A percentile compares a stretch with the other conserved stretches of the same genome.
These are phyloP conservation scores for Oncorhynchus keta DNA, from an alignment of 2,113 vertebrate genomes.

Conservation along the genomic window DNA sequence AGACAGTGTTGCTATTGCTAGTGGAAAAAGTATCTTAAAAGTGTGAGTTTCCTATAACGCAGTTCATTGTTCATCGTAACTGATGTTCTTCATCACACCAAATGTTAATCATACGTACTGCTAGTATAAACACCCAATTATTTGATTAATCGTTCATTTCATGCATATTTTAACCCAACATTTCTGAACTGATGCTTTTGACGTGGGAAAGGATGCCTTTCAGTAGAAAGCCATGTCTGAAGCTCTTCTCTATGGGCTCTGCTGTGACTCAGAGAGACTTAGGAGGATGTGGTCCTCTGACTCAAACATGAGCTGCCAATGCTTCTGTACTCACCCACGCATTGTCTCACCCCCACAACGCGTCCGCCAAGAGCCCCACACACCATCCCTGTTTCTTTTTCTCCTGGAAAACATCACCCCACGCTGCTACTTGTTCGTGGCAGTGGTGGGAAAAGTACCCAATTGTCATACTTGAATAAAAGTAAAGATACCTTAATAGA, in stretches of 20 bases:
- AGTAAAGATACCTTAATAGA: no score
- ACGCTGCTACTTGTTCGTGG: conserved; percentile 29
- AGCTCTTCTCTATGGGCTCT: conserved; percentile 64
- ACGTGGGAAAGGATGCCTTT: conserved; percentile 66
- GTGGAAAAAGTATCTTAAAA: not conserved
- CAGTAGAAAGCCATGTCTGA: conserved; percentile 65
- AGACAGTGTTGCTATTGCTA: conserved; percentile 13
- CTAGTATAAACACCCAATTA: conserved; percentile 35
- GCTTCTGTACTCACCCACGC: not conserved
- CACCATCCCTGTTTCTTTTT: conserved; percentile 32
- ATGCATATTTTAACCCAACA: conserved; percentile 47
- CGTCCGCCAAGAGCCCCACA: conserved; percentile 57
- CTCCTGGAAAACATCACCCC: conserved; percentile 45
- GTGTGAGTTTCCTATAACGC: not conserved
- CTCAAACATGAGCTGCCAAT: conserved; percentile 63
- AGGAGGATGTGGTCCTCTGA: conserved; percentile 71
- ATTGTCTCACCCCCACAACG: conserved; percentile 58
- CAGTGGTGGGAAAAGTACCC: no score
- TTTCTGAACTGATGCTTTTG: conserved; percentile 39
- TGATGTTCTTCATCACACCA: conserved; percentile 28
- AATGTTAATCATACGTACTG: conserved; percentile 26
- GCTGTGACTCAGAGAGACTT: conserved; percentile 72
- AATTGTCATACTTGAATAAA: no score
- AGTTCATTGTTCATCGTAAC: conserved; percentile 9
- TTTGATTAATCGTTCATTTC: conserved; percentile 44